Evolutionary conservation across 2,113 vertebrate genomes (phyloP).

Genomic region (Hippocampus comes): DNA sequence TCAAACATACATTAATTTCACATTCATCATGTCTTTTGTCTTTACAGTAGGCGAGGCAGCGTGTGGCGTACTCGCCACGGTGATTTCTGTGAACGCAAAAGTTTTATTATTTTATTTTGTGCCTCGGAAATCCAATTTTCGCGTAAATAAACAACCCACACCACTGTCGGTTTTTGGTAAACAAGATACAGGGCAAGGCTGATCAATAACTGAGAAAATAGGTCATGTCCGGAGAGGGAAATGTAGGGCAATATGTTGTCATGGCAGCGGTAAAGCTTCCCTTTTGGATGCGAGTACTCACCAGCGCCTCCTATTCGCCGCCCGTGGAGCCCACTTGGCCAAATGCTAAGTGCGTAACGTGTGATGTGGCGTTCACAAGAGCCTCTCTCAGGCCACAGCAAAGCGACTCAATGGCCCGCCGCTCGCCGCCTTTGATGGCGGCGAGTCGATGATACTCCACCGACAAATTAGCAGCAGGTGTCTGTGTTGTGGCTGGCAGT

Average conservation of each 20-base stretch:
- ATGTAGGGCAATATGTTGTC: constrained; percentile 28
- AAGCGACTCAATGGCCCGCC: constrained; percentile 64
- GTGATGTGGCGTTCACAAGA: constrained; percentile 73
- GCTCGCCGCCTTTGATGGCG: constrained; percentile 61
- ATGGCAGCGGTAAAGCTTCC: constrained; percentile 40
- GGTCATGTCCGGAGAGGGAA: constrained; percentile 25
- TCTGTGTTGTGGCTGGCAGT: constrained; percentile 44
- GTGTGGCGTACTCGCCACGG: too few relatives aligned
- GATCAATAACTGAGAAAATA: constrained; percentile 21
- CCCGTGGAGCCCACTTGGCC: constrained; percentile 58
- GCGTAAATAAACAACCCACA: too few relatives aligned
- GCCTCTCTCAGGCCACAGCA: constrained; percentile 62
- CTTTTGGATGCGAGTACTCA: constrained; percentile 10
- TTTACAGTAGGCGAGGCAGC: background rate
- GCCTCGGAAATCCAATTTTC: too few relatives aligned
- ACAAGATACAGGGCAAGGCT: too few relatives aligned
- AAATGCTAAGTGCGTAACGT: constrained; percentile 74
- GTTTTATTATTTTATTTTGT: too few relatives aligned
- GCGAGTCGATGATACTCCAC: constrained; percentile 58
- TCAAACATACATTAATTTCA: background rate
- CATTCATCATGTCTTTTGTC: background rate
- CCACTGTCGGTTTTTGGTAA: too few relatives aligned
- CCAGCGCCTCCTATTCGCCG: constrained; percentile 12
- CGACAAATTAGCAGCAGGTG: constrained; percentile 56
- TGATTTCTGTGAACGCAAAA: too few relatives aligned